Evolutionary conservation across 2,797 vertebrate species (phyloP).

Genomic region (Mormyrus hasselquistii): DNA sequence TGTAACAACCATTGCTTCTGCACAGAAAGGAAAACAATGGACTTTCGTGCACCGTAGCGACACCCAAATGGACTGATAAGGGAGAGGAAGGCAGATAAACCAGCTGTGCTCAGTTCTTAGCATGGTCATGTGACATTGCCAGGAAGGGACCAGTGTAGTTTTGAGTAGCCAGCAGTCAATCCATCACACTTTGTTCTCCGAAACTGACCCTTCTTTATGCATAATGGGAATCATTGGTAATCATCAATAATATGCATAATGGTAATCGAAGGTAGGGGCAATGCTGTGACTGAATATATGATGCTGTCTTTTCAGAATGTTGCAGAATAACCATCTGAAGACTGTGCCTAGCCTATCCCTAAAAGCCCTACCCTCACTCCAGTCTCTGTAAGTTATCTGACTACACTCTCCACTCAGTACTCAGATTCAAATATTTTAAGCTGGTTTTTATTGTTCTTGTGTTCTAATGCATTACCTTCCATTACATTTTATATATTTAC

Average conservation of each 20-base stretch:
- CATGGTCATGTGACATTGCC: background rate
- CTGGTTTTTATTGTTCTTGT: background rate
- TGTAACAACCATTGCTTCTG: constrained; percentile 2
- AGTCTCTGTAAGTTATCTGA: constrained; percentile 83
- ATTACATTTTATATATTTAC: background rate
- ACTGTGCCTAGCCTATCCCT: constrained; percentile 86
- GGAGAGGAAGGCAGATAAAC: constrained; percentile 33
- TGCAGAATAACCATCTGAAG: constrained; percentile 96
- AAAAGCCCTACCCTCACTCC: constrained; percentile 78
- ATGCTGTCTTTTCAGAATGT: constrained; percentile 63
- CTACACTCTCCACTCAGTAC: background rate
- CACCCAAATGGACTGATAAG: constrained; percentile 31
- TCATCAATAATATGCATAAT: background rate
- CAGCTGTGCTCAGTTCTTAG: constrained; percentile 20
- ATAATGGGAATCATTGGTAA: background rate
- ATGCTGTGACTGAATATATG: background rate
- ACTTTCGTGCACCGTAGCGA: constrained; percentile 22
- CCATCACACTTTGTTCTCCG: background rate
- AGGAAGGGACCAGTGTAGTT: background rate
- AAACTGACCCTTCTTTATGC: background rate
- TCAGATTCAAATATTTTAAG: background rate
- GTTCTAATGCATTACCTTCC: background rate
- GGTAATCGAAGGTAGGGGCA: background rate
- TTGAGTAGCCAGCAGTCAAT: background rate
- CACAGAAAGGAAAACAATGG: constrained; percentile 21